Evolutionary conservation across 2,888 invertebrate genomes (phyloP), one percentile per base, ranked within the genome.

Genomic region (Dysmachus trigonus): DNA sequence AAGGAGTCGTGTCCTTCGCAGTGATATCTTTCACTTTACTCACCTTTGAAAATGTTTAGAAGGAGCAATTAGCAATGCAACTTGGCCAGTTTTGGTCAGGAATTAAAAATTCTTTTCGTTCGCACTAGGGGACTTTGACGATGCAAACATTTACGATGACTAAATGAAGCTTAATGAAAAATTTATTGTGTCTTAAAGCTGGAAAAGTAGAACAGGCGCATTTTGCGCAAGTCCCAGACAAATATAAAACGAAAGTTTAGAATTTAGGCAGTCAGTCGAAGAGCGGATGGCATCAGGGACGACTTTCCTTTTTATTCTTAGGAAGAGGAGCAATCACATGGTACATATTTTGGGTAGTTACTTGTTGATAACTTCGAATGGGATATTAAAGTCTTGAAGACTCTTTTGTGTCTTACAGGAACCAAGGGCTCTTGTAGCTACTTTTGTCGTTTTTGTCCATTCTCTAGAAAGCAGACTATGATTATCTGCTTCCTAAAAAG

Each of bases 231-330:
- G 47, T 79, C 31, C 31, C 30, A n/a, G 18, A 2, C n/a, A 13
- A 5, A 22, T 79, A 62, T 27, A 62, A 79, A 79, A 47, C 41
- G 79, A 47, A 79, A 79, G 79, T 47, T 18, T 30, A 79, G 79
- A 79, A 47, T 47, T n/a, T 30, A 22, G 47, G 22, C 51, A 47
- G 51, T 6, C 7, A 47, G 18, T 1, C 8, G 3, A 79, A 79
- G 79, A 79, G 79, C 30, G 27, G 30, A 30, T 30, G 31, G 31
- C 30, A 30, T 30, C 31, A 8, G 31, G 30, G 31, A 41, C 15
- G n/a, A 79, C 51, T 79, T 79, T 79, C 79, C 79, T 79, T 79
- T 79, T 47, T 79, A 51, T 13, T 51, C 27, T 62, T 62, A 27
- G 27, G 27, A 22, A 62, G 62, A 62, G 10, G 7, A 76, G 27